Base-by-base conservation (phyloP, 92 coral and sea anemone species). In the Zoanthus gigantus region DNA sequence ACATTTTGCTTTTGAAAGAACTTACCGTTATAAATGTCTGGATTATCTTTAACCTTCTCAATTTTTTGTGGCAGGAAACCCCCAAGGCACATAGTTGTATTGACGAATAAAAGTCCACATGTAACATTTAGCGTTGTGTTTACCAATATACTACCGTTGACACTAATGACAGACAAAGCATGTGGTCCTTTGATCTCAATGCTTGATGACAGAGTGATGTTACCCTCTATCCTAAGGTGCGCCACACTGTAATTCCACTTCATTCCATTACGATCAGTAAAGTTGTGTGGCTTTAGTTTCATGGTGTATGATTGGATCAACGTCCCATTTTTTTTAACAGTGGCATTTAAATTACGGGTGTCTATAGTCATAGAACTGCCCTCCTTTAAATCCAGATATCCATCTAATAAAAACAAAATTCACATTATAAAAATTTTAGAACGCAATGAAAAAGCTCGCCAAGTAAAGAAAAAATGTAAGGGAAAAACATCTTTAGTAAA, bases 241-340 rank as follows among this genome's bases (percentile, higher is more conserved):
- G 82, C 82, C 68, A 54, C 82, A 77, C 82, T 77, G 66, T 52
- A 77, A 0, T 77, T 28, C 82, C 82, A 77, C 16, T 48, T 77
- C 29, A 0, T 54, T 2, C 82, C 82, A 47, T 6, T 77, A 13
- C 0, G 23, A n/a, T 56, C 82, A 11, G 82, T 77, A 58, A 77
- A 77, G n/a, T 77, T 77, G 34, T 77, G 82, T 30, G 29, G 47
- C 15, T 67, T 77, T 44, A 77, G 23, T n/a, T 31, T 7, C 82
- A 77, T 77, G 17, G 8, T 6, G 67, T 77, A 77, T 30, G 47
- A 34, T 47, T 8, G 3, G 0, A 6, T 0, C 5, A 50, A 50
- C 1, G 30, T 18, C 82, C 10, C 14, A 16, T 4, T n/a, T 48
- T 0, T 0, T 28, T 2, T 23, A 28, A 47, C 57, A 44, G 3